phyloP scores from a whole-genome alignment of 2,888 invertebrate genomes.

The Epistrophe eligans region DNA sequence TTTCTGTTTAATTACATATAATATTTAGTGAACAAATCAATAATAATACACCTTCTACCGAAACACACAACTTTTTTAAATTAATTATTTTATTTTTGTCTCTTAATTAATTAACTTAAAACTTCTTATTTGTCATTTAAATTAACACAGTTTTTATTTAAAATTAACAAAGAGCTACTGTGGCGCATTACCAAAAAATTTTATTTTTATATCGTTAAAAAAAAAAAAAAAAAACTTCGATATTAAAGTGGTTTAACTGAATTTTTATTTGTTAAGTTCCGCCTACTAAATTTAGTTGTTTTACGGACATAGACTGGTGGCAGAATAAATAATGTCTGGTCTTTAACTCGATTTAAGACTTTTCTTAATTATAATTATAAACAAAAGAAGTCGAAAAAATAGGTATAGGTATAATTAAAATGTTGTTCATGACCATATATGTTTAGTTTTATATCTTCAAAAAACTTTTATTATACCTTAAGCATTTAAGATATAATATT shows the following conservation, averaged over 20 bases:
- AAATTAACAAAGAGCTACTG: neutral
- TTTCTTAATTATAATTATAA: neutral
- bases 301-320: neutral
- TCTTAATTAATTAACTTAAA: neutral
- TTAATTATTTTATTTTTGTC: neutral
- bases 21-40: no score
- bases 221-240: slow-evolving; percentile 2
- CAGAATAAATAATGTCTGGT: neutral
- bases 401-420: neutral
- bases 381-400: neutral
- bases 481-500: neutral
- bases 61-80: no score
- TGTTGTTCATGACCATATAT: neutral
- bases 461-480: neutral
- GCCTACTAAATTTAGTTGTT: neutral
- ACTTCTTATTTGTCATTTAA: slow-evolving; percentile 11
- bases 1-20: no score
- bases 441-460: neutral
- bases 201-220: neutral
- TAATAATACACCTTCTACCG: no score
- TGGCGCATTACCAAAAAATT: neutral
- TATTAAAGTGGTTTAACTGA: neutral
- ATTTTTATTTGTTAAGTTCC: slow-evolving; percentile 7
- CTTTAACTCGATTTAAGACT: neutral
- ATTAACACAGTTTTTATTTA: slow-evolving; percentile 10